Conservation (phyloP, 2,888 invertebrate genomes). For the Machimus rusticus region DNA sequence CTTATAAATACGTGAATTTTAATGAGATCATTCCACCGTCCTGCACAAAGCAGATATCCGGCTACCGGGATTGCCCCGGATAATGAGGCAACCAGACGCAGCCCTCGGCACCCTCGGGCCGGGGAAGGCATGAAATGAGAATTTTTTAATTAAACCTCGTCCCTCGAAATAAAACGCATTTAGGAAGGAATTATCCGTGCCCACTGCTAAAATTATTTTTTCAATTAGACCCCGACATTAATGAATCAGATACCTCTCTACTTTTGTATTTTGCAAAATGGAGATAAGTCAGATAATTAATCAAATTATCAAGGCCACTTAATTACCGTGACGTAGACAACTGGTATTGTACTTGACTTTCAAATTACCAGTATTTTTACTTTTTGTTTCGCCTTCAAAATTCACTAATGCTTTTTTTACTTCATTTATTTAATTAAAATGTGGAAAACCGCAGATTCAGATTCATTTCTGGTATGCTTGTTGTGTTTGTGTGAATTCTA, state of each 20-base stretch:
- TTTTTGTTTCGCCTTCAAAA: not conserved
- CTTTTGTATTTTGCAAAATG: not conserved
- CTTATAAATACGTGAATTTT: not conserved
- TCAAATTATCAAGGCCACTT: not conserved
- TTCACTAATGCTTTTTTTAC: not conserved
- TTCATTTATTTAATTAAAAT: not conserved
- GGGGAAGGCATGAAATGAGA: not conserved
- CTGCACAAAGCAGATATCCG: not conserved
- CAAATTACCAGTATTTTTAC: not conserved
- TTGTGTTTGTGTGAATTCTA: no score
- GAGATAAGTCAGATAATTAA: not conserved
- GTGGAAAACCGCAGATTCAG: not conserved
- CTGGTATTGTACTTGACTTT: not conserved
- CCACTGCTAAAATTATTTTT: not conserved
- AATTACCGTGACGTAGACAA: not conserved
- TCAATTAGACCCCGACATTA: not conserved
- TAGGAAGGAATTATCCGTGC: not conserved
- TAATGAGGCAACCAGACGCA: not conserved
- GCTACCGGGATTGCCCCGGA: not conserved
- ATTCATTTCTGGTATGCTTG: no score
- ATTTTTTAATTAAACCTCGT: not conserved
- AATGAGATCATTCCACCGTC: not conserved
- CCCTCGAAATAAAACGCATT: not conserved
- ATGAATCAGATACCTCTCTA: not conserved
- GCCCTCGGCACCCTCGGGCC: not conserved